A percentile compares a stretch with the other conserved stretches of the same genome.
Evolutionary conservation across 2,113 vertebrate species (phyloP).

Genomic region (Pitta sordida): DNA sequence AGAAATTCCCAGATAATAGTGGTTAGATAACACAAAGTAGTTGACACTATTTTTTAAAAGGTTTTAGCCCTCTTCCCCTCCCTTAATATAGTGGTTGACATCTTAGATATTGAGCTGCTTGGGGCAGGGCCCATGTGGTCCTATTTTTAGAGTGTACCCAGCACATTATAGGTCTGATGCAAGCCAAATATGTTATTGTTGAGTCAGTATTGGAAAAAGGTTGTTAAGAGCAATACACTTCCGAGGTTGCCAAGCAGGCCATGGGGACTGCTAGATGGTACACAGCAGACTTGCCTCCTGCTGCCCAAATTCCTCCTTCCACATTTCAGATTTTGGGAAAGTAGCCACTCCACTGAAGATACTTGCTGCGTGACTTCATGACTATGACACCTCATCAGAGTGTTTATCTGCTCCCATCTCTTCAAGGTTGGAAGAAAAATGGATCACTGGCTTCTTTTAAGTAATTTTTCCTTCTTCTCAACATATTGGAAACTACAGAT

Average conservation of each 20-base stretch:
- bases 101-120: conserved; percentile 33
- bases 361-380: background rate
- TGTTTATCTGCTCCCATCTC: background rate
- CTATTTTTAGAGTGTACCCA: conserved; percentile 17
- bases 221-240: background rate
- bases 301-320: background rate
- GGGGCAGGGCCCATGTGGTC: background rate
- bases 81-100: conserved; percentile 40
- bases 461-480: background rate
- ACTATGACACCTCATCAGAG: background rate
- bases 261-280: background rate
- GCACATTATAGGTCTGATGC: background rate
- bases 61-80: conserved; percentile 28
- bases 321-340: background rate
- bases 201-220: conserved; percentile 48
- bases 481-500: background rate
- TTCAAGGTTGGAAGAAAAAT: background rate
- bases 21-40: conserved; percentile 54
- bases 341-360: background rate
- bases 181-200: conserved; percentile 37
- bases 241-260: background rate
- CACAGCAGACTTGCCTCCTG: background rate
- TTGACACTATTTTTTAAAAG: conserved; percentile 46
- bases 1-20: conserved; percentile 53
- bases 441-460: background rate